These are phyloP conservation scores for Pampus argenteus DNA, from an alignment of 2,797 vertebrate species.

Conservation along the genomic window DNA sequence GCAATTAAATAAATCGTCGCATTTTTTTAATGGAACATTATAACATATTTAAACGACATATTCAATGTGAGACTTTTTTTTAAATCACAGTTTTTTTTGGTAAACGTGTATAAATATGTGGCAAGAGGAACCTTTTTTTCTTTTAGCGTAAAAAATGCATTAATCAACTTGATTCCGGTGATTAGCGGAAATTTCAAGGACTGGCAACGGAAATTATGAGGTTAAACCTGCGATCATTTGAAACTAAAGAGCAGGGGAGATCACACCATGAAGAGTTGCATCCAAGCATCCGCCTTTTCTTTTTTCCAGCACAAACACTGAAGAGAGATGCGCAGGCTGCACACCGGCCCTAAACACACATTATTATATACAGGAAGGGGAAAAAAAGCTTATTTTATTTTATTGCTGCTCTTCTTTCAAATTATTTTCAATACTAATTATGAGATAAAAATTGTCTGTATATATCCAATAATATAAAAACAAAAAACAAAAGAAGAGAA, in stretches of 20 bases:
- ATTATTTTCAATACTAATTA: background rate
- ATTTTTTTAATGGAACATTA: constrained; percentile 31
- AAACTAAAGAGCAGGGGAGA: constrained; percentile 58
- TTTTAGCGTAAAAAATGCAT: constrained; percentile 45
- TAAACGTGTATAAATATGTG: constrained; percentile 44
- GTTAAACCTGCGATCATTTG: constrained; percentile 65
- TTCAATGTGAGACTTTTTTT: constrained; percentile 3
- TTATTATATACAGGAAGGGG: background rate
- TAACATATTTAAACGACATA: background rate
- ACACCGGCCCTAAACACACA: background rate
- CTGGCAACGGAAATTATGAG: constrained; percentile 67
- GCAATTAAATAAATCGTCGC: constrained; percentile 30
- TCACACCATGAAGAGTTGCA: constrained; percentile 3
- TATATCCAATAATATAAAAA: constrained; percentile 15
- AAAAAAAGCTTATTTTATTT: background rate
- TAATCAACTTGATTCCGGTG: constrained; percentile 18
- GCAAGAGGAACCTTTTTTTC: background rate
- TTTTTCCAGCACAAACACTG: background rate
- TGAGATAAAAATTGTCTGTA: constrained; percentile 1
- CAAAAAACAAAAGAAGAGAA: constrained; percentile 41
- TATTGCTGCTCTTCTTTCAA: constrained; percentile 7
- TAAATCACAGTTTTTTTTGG: constrained; percentile 6
- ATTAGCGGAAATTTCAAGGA: constrained; percentile 69
- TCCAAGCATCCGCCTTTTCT: background rate
- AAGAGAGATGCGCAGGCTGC: background rate